phyloP scores from a whole-genome alignment of 2,888 invertebrate species.

The Parapristionchus giblindavisi region DNA sequence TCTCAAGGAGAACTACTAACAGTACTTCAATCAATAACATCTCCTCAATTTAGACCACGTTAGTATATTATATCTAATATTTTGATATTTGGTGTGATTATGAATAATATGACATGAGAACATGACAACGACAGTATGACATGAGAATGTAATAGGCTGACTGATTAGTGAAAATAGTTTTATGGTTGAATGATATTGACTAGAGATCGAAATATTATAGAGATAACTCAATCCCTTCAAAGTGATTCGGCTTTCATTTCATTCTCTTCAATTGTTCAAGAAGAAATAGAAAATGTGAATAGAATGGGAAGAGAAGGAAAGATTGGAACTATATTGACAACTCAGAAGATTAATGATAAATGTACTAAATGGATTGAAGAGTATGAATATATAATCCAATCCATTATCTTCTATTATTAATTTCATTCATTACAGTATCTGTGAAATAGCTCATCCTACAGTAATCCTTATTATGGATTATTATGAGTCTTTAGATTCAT shows the following conservation, averaged over 20 bases:
- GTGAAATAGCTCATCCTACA: conserved; percentile 48
- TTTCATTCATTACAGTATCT: conserved; percentile 49
- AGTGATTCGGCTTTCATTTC: conserved; percentile 17
- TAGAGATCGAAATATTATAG: too few relatives aligned
- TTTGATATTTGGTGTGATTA: neutral
- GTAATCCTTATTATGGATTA: conserved; percentile 59
- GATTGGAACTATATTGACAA: conserved; percentile 18
- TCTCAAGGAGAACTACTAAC: conserved; percentile 50
- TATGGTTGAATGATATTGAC: too few relatives aligned
- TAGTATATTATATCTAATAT: neutral
- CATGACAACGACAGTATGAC: neutral
- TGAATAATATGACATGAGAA: neutral
- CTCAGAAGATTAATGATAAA: conserved; percentile 30
- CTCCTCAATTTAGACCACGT: conserved; percentile 33
- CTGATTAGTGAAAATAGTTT: neutral
- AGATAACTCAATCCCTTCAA: too few relatives aligned
- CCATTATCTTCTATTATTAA: neutral
- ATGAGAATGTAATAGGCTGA: neutral
- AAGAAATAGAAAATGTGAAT: conserved; percentile 26
- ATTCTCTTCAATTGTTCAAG: neutral
- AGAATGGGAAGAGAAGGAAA: conserved; percentile 1
- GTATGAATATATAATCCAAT: conserved; percentile 7
- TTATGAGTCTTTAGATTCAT: conserved; percentile 60
- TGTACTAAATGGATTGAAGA: conserved; percentile 33
- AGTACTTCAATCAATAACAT: conserved; percentile 46